Base-by-base conservation (phyloP, 2,888 invertebrate species). In the Epirrita christyi region DNA sequence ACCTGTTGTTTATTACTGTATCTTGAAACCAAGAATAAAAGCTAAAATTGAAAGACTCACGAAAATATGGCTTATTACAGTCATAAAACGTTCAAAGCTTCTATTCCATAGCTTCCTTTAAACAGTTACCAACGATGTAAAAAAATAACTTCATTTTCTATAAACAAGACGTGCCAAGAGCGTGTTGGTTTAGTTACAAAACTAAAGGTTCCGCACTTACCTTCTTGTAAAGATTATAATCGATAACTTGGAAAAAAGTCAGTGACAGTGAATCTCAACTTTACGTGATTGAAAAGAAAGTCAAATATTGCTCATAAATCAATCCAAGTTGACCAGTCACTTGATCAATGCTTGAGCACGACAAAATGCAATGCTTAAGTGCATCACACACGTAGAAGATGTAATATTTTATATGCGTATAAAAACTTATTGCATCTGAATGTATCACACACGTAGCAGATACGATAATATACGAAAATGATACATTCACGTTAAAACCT, bases 131-230 rank as follows among this genome's bases (percentile, higher is more conserved):
- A 59, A 60, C 60, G 55, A 55, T 64, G 68, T 69, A 69, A 68
- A 69, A 67, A 68, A 69, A 71, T 64, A 60, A 62, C 70, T 67
- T 68, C 64, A 67, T 71, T 70, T 72, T 70, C 68, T 67, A 63
- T 72, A 50, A 68, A 63, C 64, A 63, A 51, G 59, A 27, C 59
- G 53, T 56, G 61, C 58, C 61, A 66, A 64, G 66, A 46, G 44
- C 0, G 44, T 28, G 58, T 40, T 46, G 21, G 14, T 13, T 21
- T 41, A 32, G 9, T 34, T 8, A 36, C 2, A 21, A 21, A 21
- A 8, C 38, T 15, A 9, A 43, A 14, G 43, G 50, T 59, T 55
- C 44, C 11, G 38, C 32, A 32, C n/a, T 6, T 40, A 21, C 1
- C 27, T 32, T 49, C 8, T 9, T 32, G n/a, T 36, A n/a, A n/a